Percentiles rank a stretch among this genome's conserved stretches.
Evolutionary conservation across 2,113 vertebrate genomes (phyloP).

Genomic region (Rhombomys opimus): DNA sequence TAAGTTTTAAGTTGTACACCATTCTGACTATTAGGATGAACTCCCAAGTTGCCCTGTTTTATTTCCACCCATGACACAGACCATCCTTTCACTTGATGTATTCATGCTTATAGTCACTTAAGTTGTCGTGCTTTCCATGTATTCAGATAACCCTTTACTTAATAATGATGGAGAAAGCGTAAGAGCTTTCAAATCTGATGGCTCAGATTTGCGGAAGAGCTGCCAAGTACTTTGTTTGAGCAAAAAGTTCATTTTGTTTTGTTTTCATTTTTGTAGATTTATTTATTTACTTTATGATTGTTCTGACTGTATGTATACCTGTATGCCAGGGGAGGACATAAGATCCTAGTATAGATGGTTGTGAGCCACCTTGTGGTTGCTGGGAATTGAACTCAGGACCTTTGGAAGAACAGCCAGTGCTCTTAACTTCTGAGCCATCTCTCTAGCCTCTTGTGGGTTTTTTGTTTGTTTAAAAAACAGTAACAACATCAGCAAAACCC

Average conservation of each 20-base stretch:
- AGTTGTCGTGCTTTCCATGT: not conserved
- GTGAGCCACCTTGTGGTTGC: not conserved
- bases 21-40: not conserved
- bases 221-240: not conserved
- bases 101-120: not conserved
- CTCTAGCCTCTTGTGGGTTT: too few species aligned
- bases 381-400: too few species aligned
- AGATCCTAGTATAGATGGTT: not conserved
- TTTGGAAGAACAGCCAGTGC: too few species aligned
- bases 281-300: too few species aligned
- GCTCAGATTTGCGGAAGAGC: not conserved
- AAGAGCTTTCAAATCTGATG: not conserved
- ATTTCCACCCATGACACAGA: not conserved
- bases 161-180: not conserved
- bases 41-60: not conserved
- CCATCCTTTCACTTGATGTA: not conserved
- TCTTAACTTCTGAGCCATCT: too few species aligned
- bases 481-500: too few species aligned
- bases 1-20: not conserved
- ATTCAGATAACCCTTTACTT: not conserved
- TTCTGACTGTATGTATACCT: too few species aligned
- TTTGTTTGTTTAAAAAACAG: too few species aligned
- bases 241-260: not conserved
- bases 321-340: not conserved
- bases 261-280: too few species aligned